A percentile compares a stretch with the other conserved stretches of the same genome.
These are phyloP conservation scores for Puffinus mauretanicus DNA, from an alignment of 2,113 vertebrate species.

Conservation along the genomic window DNA sequence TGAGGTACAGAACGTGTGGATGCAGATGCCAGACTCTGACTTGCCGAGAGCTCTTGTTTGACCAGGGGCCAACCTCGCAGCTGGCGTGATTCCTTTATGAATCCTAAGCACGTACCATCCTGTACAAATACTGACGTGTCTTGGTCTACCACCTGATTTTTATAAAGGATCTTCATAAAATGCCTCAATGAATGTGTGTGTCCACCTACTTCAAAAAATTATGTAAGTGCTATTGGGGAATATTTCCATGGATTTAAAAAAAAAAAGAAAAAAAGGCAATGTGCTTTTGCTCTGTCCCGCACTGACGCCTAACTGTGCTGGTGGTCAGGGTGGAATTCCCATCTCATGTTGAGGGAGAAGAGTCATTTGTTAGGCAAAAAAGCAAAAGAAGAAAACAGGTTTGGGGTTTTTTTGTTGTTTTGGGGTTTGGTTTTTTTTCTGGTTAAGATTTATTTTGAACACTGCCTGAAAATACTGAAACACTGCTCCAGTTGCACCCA, in stretches of 20 bases:
- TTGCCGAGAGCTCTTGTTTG: not conserved
- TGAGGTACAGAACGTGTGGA: not conserved
- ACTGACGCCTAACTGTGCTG: not conserved
- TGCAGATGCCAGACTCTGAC: not conserved
- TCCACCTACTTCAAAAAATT: not conserved
- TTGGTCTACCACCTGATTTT: not conserved
- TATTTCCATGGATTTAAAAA: not conserved
- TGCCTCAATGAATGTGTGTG: not conserved
- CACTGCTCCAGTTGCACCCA: not conserved
- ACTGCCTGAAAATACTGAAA: not conserved
- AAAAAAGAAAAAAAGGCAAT: not conserved
- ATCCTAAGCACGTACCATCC: not conserved
- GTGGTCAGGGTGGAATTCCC: not conserved
- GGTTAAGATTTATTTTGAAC: not conserved
- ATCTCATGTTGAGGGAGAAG: not conserved
- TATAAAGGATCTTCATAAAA: not conserved
- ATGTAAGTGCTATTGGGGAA: accelerated
- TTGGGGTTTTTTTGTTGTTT: not conserved
- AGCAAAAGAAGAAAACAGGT: not conserved
- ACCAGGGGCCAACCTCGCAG: not conserved
- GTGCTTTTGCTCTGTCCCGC: not conserved
- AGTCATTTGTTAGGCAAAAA: not conserved
- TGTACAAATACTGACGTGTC: not conserved
- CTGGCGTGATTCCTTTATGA: not conserved
- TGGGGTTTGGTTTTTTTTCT: not conserved